Percentiles rank a stretch among this genome's conserved stretches.
These are phyloP conservation scores for Spermophilus dauricus DNA, from an alignment of 2,113 vertebrate genomes.

Conservation along the genomic window DNA sequence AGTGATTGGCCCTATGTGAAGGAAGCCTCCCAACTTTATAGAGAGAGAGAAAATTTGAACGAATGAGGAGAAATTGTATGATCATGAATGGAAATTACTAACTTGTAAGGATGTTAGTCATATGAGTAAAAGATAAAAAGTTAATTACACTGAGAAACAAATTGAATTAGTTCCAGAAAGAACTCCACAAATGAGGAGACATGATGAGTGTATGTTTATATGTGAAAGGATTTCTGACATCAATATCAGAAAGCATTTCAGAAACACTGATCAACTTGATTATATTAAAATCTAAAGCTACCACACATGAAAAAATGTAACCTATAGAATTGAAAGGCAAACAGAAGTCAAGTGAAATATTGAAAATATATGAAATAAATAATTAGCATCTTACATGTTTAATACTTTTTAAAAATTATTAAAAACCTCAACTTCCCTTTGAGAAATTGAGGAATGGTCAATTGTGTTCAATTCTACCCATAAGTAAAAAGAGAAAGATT, in stretches of 20 bases:
- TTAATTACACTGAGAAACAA: not conserved
- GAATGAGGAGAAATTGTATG: not conserved
- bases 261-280: not conserved
- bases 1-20: not conserved
- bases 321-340: not conserved
- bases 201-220: not conserved
- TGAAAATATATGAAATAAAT: not conserved
- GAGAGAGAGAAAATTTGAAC: not conserved
- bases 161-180: not conserved
- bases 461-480: too few relatives aligned
- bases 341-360: not conserved
- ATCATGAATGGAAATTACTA: not conserved
- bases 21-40: not conserved
- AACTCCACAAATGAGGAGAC: not conserved
- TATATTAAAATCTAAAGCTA: not conserved
- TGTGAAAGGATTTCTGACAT: not conserved
- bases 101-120: not conserved
- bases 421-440: not conserved
- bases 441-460: not conserved
- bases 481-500: too few relatives aligned
- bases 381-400: not conserved
- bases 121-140: not conserved
- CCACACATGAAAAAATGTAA: not conserved
- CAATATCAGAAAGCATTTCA: not conserved
- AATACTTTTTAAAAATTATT: not conserved